Evolutionary conservation across 2,797 vertebrate species (phyloP).

Genomic region (Mareca strepera): DNA sequence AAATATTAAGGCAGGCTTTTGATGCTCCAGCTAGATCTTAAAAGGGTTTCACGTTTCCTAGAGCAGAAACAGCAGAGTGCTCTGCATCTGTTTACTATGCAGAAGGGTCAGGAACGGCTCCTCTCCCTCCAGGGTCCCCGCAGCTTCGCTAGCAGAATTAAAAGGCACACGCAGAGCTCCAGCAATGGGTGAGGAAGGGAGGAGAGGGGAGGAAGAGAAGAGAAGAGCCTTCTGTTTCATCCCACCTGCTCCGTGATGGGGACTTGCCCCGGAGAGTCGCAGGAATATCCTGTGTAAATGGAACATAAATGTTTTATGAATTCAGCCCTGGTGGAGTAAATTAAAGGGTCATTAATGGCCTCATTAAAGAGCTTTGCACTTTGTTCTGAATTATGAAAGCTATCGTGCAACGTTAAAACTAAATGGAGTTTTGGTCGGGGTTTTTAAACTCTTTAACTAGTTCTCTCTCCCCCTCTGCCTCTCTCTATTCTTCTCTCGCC

Average conservation of each 20-base stretch:
- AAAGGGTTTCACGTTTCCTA: slow-evolving; percentile 14
- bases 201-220: background rate
- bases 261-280: slow-evolving; percentile 63
- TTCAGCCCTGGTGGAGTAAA: slow-evolving; percentile 76
- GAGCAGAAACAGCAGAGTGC: background rate
- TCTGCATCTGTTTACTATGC: slow-evolving; percentile 39
- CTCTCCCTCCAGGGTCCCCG: background rate
- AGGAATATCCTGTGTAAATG: slow-evolving; percentile 74
- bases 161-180: background rate
- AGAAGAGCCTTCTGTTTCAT: slow-evolving; percentile 28
- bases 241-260: slow-evolving; percentile 40
- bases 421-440: slow-evolving; percentile 39
- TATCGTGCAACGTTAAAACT: slow-evolving; percentile 57
- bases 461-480: slow-evolving; percentile 23
- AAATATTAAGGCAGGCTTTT: background rate
- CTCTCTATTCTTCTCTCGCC: background rate
- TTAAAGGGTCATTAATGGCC: slow-evolving; percentile 77
- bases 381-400: slow-evolving; percentile 75
- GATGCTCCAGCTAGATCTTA: background rate
- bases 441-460: slow-evolving; percentile 62
- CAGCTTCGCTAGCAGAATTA: slow-evolving; percentile 29
- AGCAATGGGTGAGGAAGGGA: background rate
- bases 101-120: slow-evolving; percentile 33
- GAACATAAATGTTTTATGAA: slow-evolving; percentile 78
- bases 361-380: slow-evolving; percentile 76